Evolutionary conservation across 2,797 vertebrate species (phyloP).

Genomic region (Sebastes itinus): DNA sequence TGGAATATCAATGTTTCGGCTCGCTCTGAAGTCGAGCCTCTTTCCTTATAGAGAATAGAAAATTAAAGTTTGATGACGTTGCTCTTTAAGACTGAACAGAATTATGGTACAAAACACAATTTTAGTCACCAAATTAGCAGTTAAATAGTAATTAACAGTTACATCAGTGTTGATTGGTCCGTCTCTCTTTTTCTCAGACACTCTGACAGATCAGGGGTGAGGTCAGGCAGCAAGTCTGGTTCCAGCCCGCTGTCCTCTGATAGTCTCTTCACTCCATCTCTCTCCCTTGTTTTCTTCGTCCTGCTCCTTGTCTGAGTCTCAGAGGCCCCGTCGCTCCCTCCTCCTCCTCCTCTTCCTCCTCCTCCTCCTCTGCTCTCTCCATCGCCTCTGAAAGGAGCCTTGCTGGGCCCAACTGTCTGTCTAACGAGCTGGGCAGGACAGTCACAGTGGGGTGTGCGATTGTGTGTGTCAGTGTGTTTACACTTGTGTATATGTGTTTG

Average conservation of each 20-base stretch:
- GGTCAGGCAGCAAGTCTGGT: constrained; percentile 53
- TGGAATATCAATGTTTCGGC: constrained; percentile 35
- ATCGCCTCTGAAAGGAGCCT: constrained; percentile 86
- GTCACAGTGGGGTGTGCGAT: constrained; percentile 72
- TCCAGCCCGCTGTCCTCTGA: constrained; percentile 40
- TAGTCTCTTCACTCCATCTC: constrained; percentile 5
- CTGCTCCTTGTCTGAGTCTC: constrained; percentile 42
- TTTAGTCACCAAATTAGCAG: background rate
- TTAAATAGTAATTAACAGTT: constrained; percentile 2
- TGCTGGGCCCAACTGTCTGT: constrained; percentile 93
- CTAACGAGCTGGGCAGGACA: constrained; percentile 89
- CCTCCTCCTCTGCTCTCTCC: constrained; percentile 60
- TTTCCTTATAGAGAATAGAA: background rate
- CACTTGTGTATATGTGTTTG: constrained; percentile 49
- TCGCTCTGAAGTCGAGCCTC: background rate
- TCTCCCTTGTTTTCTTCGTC: constrained; percentile 13
- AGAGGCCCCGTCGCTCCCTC: background rate
- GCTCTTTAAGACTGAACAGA: background rate
- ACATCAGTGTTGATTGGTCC: background rate
- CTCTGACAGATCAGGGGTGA: constrained; percentile 27
- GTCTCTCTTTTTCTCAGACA: background rate
- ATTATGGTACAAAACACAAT: background rate
- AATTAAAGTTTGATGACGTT: constrained; percentile 1
- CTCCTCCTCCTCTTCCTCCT: background rate
- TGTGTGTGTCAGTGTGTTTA: constrained; percentile 62